Conservation (phyloP, 1,140 invertebrate genomes). For the Pantala flavescens region DNA sequence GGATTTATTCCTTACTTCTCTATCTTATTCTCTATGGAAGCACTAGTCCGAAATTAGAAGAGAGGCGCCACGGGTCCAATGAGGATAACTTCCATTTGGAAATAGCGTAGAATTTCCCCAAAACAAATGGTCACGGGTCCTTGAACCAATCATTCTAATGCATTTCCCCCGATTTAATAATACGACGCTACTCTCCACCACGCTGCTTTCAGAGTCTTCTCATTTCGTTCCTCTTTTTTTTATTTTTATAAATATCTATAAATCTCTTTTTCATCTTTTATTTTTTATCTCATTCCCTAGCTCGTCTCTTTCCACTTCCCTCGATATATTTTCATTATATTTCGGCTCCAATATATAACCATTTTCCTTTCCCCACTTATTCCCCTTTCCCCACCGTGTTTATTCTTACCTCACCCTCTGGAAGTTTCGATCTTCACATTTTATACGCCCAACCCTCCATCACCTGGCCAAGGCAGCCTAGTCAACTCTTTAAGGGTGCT, state of each 20-base stretch:
- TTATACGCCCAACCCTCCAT: not conserved
- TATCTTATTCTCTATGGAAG: too few relatives aligned
- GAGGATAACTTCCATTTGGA: too few relatives aligned
- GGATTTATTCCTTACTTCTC: too few relatives aligned
- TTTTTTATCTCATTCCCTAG: not conserved
- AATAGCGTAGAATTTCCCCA: too few relatives aligned
- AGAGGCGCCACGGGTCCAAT: too few relatives aligned
- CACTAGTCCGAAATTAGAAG: too few relatives aligned
- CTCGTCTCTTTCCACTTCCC: not conserved
- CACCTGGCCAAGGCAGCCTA: not conserved
- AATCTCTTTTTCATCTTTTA: not conserved
- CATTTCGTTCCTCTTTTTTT: not conserved
- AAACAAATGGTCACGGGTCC: too few relatives aligned
- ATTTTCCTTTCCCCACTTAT: not conserved
- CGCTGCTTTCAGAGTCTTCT: too few relatives aligned
- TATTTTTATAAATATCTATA: not conserved
- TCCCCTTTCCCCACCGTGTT: not conserved
- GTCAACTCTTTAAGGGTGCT: not conserved
- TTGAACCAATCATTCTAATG: too few relatives aligned
- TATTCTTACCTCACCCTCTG: not conserved
- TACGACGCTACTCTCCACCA: too few relatives aligned
- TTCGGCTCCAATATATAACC: constrained; percentile 5
- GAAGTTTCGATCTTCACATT: not conserved
- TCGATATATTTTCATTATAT: constrained; percentile 11
- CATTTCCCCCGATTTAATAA: too few relatives aligned